A percentile compares a stretch with the other conserved stretches of the same genome.
Conservation (phyloP, 1,140 invertebrate species). For the Camponotus pennsylvanicus region DNA sequence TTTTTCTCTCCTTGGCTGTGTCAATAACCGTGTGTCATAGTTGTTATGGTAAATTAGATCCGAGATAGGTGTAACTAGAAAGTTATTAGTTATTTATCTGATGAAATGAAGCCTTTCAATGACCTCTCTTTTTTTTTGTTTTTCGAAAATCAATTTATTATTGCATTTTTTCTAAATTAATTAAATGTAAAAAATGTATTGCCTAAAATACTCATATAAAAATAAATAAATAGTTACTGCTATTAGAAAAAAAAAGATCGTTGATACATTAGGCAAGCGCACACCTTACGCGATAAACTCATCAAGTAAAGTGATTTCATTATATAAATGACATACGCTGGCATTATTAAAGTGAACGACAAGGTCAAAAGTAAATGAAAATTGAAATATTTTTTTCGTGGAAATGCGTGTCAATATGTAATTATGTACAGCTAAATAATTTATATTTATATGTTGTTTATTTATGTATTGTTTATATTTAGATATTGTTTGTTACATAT, state of each 20-base stretch:
- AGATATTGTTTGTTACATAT: no score
- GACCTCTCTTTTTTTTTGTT: background rate
- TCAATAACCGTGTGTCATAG: slow-evolving; percentile 27
- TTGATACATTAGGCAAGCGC: background rate
- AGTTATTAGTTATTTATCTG: background rate
- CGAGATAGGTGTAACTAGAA: background rate
- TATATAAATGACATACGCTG: background rate
- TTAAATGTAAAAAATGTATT: background rate
- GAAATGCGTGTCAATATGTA: background rate
- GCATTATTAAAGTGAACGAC: slow-evolving; percentile 12
- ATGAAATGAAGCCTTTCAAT: background rate
- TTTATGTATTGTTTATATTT: no score
- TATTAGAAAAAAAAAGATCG: background rate
- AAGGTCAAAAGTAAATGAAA: background rate
- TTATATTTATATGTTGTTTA: background rate
- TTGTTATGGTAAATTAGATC: background rate
- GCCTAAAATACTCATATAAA: background rate
- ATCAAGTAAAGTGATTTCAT: slow-evolving; percentile 24
- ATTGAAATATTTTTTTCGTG: background rate
- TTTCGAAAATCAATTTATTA: background rate
- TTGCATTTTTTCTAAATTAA: background rate
- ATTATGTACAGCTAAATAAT: background rate
- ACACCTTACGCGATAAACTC: background rate
- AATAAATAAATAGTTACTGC: background rate
- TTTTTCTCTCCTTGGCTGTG: background rate